Base-by-base conservation (phyloP, 2,888 invertebrate genomes). In the Cabera pusaria region DNA sequence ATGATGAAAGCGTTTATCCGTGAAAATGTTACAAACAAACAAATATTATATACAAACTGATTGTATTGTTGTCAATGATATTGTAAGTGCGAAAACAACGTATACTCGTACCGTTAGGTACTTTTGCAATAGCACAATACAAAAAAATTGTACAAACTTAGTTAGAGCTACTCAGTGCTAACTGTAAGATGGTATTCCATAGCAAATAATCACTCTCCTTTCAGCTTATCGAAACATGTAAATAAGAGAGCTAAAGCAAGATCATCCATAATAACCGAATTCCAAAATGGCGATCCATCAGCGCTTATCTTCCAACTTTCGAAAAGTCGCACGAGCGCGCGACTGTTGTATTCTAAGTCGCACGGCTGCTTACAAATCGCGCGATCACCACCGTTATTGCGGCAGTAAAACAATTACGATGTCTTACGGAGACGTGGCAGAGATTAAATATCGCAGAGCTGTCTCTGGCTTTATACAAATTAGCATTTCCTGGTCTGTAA, bases 321-420 rank as follows among this genome's bases (percentile, higher is more conserved):
- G 31, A 21, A 12, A 6, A n/a, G 21, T 5, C 22, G 11, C 14
- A 20, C 31, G 25, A 25, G 3, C 6, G 8, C 3, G 6, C 21
- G 9, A 32, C 23, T 17, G 9, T 9, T 2, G 14, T 23, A 5
- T 20, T 21, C 20, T 21, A 2, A 10, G 22, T 22, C 22, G 56
- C 55, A 54, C 52, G 52, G 37, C 55, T 46, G 59, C 62, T 65
- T 72, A 64, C 70, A 63, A 75, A 75, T 72, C 60, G 61, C 54
- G 54, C 56, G 56, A 67, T 73, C 66, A 72, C 54, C 57, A 36
- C 31, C 53, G 49, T 56, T 46, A 46, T 39, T 33, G 36, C 41
- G 54, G 65, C 68, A 67, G 68, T 75, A 67, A 73, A 75, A 74
- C 70, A 75, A 74, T 75, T 72, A 72, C 58, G 59, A 52, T 50